Evolutionary conservation across 2,888 invertebrate species (phyloP).

Genomic region (Zaprionus obscuricornis): DNA sequence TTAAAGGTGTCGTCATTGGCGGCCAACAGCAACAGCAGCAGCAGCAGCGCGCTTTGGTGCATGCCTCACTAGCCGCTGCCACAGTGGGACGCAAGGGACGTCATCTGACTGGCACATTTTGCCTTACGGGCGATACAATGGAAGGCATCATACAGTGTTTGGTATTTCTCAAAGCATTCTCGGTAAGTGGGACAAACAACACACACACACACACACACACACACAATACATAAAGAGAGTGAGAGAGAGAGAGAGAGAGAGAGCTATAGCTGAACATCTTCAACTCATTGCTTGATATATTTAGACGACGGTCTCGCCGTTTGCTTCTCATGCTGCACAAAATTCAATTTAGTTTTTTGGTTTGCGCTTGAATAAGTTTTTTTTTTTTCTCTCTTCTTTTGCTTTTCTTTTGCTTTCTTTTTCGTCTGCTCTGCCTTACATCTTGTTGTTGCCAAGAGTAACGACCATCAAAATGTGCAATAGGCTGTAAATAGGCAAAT

Average conservation of each 20-base stretch:
- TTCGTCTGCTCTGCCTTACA: background rate
- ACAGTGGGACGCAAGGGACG: slow-evolving; percentile 90
- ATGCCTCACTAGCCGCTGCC: slow-evolving; percentile 89
- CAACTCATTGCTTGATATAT: no score
- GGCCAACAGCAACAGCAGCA: slow-evolving; percentile 78
- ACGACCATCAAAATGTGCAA: slow-evolving; percentile 70
- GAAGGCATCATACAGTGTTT: slow-evolving; percentile 96
- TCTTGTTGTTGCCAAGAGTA: slow-evolving; percentile 25
- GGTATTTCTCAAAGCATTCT: slow-evolving; percentile 95
- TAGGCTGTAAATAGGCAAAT: slow-evolving; percentile 78
- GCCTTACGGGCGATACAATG: slow-evolving; percentile 95
- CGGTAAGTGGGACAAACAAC: slow-evolving; percentile 87
- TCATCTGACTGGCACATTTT: slow-evolving; percentile 94
- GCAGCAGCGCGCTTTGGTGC: slow-evolving; percentile 88
- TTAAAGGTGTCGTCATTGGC: slow-evolving; percentile 72
- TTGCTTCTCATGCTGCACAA: slow-evolving; percentile 44
- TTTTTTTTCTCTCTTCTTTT: slow-evolving; percentile 21
- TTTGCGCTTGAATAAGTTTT: slow-evolving; percentile 70
- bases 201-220: slow-evolving; percentile 5
- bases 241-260: slow-evolving; percentile 5
- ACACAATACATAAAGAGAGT: background rate
- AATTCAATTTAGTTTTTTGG: slow-evolving; percentile 76
- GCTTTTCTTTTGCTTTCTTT: background rate
- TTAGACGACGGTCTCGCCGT: background rate
- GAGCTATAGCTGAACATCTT: slow-evolving; percentile 20